Evolutionary conservation across 2,113 vertebrate genomes (phyloP), one percentile per base, ranked within the genome.

Genomic region (Zosterops pallidus): DNA sequence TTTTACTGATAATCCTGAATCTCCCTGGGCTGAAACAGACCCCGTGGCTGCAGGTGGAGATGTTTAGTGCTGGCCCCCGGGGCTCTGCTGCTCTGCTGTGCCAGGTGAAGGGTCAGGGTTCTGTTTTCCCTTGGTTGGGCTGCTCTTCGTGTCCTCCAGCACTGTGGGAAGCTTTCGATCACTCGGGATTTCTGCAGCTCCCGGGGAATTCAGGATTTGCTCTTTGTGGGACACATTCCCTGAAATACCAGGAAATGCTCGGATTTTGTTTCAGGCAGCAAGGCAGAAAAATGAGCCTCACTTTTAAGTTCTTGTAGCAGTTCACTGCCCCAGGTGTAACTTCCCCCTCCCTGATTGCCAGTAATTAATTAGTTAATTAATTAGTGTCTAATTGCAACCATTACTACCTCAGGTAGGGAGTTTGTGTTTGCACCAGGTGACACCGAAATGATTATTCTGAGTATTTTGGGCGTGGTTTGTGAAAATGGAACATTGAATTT

Each of bases 21-120:
- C 12, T 3, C 23, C 1, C 70, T 6, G 55, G 12, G 19, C 8
- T 57, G 64, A 23, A 4, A 1, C 12, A 28, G 9, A 3, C 3
- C 10, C 16, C 14, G 8, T 4, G 49, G 9, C 42, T 18, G 42
- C 29, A 1, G 79, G 9, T 8, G 9, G 53, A 7, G 59, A 1
- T 1, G 37, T 18, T 14, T 5, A 1, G 19, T 10, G n/a, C 46
- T 13, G 79, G 12, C 12, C 2, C 19, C 9, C 3, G 24, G 12
- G 57, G 68, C 24, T 24, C 2, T 1, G 24, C n/a, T 1, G 5
- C 24, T 24, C 2, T 1, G 24, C n/a, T 1, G 5, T 17, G 37
- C 55, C 47, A 2, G 10, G 12, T 11, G 55, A 10, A 13, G 1
- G 3, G 11, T 19, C 24, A 0, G 3, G 2, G 7, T 7, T 7